Evolutionary conservation across 2,113 vertebrate genomes (phyloP).

Genomic region (Connochaetes taurinus): DNA sequence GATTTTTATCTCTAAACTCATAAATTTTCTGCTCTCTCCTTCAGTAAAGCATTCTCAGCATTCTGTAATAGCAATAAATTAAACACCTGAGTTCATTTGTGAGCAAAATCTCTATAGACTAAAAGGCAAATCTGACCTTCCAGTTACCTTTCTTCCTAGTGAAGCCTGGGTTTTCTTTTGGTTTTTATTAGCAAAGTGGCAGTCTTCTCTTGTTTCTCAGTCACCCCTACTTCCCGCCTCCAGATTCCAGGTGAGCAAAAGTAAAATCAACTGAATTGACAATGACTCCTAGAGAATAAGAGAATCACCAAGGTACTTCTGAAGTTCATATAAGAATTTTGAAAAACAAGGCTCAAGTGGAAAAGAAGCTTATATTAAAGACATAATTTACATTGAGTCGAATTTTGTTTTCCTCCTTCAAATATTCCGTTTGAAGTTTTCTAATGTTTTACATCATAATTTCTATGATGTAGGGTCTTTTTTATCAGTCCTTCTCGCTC

Average conservation of each 20-base stretch:
- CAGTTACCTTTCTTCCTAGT: background rate
- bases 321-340: background rate
- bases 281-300: background rate
- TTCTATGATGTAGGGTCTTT: background rate
- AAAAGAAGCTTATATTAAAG: background rate
- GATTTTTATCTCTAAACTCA: background rate
- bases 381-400: background rate
- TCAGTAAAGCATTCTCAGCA: background rate
- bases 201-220: background rate
- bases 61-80: slow-evolving; percentile 38
- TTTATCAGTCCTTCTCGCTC: background rate
- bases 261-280: background rate
- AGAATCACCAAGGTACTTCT: background rate
- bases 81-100: background rate
- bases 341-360: background rate
- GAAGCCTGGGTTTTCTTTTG: background rate
- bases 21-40: background rate
- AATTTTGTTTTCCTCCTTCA: background rate
- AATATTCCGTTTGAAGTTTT: background rate
- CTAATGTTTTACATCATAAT: background rate
- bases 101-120: background rate
- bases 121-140: slow-evolving; percentile 46
- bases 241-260: background rate
- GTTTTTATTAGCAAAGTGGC: background rate
- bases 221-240: background rate